phyloP scores from a whole-genome alignment of 2,888 invertebrate species.

The Cenopis cana region DNA sequence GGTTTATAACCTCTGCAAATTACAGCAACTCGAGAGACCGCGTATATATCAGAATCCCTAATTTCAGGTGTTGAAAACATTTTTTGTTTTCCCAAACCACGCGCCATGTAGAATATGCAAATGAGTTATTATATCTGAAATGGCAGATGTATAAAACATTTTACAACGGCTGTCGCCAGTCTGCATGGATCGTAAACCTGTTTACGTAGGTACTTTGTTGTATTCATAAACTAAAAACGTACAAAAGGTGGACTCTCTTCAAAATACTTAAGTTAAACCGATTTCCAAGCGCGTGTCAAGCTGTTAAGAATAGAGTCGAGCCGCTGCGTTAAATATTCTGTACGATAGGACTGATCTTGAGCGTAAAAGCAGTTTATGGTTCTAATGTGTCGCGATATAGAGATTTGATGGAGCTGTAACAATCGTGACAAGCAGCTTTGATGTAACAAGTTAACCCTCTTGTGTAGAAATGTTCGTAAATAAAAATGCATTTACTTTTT shows the following conservation, averaged over 20 bases:
- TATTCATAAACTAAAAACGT: conserved; percentile 12
- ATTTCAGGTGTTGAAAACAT: conserved; percentile 36
- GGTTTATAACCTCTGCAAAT: conserved; percentile 14
- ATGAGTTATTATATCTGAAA: conserved; percentile 43
- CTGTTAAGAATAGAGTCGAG: background rate
- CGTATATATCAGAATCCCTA: background rate
- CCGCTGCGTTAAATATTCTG: background rate
- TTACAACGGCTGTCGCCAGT: conserved; percentile 41
- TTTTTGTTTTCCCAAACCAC: conserved; percentile 9
- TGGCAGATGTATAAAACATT: conserved; percentile 43
- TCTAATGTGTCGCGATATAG: conserved; percentile 30
- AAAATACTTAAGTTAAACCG: background rate
- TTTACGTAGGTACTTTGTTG: conserved; percentile 48
- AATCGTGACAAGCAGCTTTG: conserved; percentile 26
- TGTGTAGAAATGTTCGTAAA: background rate
- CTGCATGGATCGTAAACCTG: conserved; percentile 39
- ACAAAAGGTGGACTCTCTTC: background rate
- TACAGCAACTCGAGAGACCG: background rate
- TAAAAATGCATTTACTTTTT: background rate
- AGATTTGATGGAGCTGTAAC: conserved; percentile 39
- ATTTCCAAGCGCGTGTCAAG: background rate
- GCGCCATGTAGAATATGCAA: conserved; percentile 29
- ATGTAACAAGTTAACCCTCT: background rate
- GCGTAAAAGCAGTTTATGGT: conserved; percentile 55
- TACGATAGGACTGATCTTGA: conserved; percentile 50